Evolutionary conservation across 2,888 invertebrate genomes (phyloP), one percentile per base, ranked within the genome.

Genomic region (Melinaea marsaeus): DNA sequence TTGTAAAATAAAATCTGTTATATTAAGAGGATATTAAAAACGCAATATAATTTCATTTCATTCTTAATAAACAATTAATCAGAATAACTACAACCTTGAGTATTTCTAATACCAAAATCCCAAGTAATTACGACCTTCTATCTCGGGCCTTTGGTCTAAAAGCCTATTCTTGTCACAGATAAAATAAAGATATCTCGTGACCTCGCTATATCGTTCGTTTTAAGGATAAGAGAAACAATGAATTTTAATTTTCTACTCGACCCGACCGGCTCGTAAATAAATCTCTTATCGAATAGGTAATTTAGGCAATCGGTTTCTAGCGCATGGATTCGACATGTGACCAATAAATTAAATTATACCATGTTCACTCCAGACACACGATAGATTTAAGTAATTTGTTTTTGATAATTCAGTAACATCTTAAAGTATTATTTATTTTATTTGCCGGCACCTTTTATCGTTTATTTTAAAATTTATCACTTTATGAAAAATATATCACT

Each of bases 151-250:
- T 75, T 72, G 76, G 77, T 80, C 83, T 90, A 90, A 90, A 90
- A 90, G 90, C 89, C 84, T 83, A 90, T 90, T 83, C 90, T 85
- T 90, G 90, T 90, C 79, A 79, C 74, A 81, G 90, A 90, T 90
- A 90, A 89, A 79, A 75, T 77, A 71, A 72, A 83, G 87, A 88
- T 88, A 88, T 86, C 83, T 76, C 72, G 77, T 88, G 89, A 90
- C 88, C 89, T 84, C 83, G 72, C 75, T 78, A 80, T 83, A 83
- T 84, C 84, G 82, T 73, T 78, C 79, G 76, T 80, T 83, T 80
- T 77, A 81, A 86, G 90, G 89, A 90, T 89, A 89, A 90, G 83
- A 81, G 77, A 84, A 85, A 90, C 89, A 89, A 89, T 90, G 90
- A 88, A 89, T 89, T 90, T 89, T 88, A 90, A 90, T 88, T 88